phyloP scores from a whole-genome alignment of 2,113 vertebrate genomes.

The Scomber colias region DNA sequence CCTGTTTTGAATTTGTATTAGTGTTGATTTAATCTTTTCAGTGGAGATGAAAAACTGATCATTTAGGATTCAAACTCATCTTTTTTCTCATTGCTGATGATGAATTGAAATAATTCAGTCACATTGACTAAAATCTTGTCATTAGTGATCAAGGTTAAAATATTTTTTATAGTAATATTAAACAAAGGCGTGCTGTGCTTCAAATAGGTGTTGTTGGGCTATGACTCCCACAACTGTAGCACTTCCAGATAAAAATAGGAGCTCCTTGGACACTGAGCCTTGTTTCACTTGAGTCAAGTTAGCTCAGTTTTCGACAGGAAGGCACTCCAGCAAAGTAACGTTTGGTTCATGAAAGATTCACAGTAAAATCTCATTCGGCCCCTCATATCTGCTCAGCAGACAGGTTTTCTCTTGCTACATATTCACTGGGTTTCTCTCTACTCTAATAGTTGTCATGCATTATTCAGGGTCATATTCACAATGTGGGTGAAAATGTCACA shows the following conservation, averaged over 20 bases:
- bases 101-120: not conserved
- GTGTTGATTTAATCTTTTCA: not conserved
- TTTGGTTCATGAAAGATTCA: conserved; percentile 69
- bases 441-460: conserved; percentile 33
- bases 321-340: conserved; percentile 72
- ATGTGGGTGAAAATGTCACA: conserved; percentile 6
- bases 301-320: conserved; percentile 57
- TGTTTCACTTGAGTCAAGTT: conserved; percentile 33
- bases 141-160: not conserved
- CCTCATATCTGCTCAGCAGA: conserved; percentile 25
- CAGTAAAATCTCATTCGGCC: conserved; percentile 46
- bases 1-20: no score
- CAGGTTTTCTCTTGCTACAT: conserved; percentile 57
- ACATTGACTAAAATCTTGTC: not conserved
- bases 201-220: not conserved
- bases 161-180: not conserved
- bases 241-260: conserved; percentile 15
- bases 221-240: conserved; percentile 14
- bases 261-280: not conserved
- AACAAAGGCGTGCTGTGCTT: not conserved
- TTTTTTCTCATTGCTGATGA: not conserved
- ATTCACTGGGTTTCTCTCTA: conserved; percentile 34
- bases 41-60: not conserved
- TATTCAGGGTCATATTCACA: not conserved
- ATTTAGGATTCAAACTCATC: not conserved